Base-by-base conservation (phyloP, 2,888 invertebrate species). In the Aromia moschata region DNA sequence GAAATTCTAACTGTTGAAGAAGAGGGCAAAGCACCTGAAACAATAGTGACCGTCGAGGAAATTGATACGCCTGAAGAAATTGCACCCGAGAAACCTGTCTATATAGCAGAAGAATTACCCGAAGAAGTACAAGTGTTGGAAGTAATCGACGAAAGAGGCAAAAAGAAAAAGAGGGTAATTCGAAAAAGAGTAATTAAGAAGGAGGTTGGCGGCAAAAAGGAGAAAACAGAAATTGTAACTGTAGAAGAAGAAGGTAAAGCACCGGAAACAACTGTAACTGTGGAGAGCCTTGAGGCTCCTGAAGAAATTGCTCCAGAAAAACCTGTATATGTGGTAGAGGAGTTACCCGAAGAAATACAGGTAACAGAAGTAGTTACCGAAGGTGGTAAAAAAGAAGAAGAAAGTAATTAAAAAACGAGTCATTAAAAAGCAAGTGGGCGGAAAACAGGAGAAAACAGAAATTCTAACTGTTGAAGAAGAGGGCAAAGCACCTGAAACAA, bases 181-280 rank as follows among this genome's bases (percentile, higher is more conserved):
- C 76, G 68, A 65, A 76, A 70, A 12, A 74, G 61, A 2, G 60
- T 70, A 0, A 76, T 75, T 10, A 79, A 76, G 31, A 79, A 75
- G 64, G 70, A 69, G 16, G 73, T 71, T n/a, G 80, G 76, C 3
- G 62, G 52, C 3, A 73, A 70, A 17, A 75, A 77, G 41, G 62
- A 81, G 37, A 74, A 77, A 68, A 79, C 81, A 16, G 79, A 82
- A 73, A 81, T 80, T 55, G 71, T 73, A 9, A 76, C 72, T 3
- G 75, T 70, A 0, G 69, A 74, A 64, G 72, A 75, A 60, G 75
- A 67, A 49, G 60, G 57, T 12, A 70, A 71, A 56, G 51, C 62
- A 60, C 74, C 73, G 2, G 69, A 80, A 65, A 76, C 72, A 2
- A 67, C 52, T 44, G 47, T 58, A 45, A 77, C 75, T 16, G 72